phyloP scores from a whole-genome alignment of 2,888 invertebrate genomes.

The Galerucella nymphaeae region DNA sequence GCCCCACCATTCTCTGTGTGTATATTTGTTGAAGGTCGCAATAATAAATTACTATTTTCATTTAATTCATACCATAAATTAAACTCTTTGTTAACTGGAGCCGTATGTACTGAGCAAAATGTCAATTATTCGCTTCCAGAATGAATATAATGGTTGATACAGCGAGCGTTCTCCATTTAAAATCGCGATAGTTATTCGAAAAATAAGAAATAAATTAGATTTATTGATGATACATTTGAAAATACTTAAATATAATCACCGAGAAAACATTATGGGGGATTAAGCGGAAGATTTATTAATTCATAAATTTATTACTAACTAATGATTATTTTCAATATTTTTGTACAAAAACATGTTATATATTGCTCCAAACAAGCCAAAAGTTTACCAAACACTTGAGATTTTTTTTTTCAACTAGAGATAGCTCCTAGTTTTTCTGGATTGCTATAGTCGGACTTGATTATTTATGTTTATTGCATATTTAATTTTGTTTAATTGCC shows the following conservation, averaged over 20 bases:
- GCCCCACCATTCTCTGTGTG: slow-evolving; percentile 22
- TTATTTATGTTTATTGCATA: no score
- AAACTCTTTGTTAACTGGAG: slow-evolving; percentile 40
- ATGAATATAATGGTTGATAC: slow-evolving; percentile 32
- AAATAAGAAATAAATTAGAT: neutral
- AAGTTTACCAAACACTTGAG: no score
- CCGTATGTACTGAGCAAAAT: slow-evolving; percentile 37
- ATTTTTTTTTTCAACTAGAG: no score
- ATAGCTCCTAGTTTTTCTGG: no score
- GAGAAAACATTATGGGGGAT: neutral
- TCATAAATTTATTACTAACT: no score
- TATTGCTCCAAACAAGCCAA: no score
- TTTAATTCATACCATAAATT: slow-evolving; percentile 41
- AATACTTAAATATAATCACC: neutral
- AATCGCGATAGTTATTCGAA: neutral
- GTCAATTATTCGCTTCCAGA: slow-evolving; percentile 40
- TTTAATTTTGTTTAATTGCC: no score
- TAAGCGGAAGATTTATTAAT: neutral
- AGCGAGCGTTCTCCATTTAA: slow-evolving; percentile 32
- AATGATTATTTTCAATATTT: no score
- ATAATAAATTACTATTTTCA: slow-evolving; percentile 42
- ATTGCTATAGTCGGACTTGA: no score
- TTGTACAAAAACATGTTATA: no score
- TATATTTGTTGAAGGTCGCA: slow-evolving; percentile 39
- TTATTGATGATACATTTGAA: neutral